phyloP scores from a whole-genome alignment of 1,140 invertebrate genomes.

The Ctenoplectra terminalis region DNA sequence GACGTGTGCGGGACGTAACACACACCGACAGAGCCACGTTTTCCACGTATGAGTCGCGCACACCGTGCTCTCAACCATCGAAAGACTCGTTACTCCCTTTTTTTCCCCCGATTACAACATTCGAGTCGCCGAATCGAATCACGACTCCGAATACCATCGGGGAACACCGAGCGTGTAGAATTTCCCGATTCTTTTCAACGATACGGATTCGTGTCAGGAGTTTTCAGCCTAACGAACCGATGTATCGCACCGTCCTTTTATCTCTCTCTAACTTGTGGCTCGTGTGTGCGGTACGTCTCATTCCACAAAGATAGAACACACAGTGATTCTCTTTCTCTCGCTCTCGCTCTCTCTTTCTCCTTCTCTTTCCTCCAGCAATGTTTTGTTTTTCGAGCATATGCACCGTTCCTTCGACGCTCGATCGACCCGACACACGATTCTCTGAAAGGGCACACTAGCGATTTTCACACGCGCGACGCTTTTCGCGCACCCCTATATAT shows the following conservation, averaged over 20 bases:
- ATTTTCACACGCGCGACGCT: constrained; percentile 54
- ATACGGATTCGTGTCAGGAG: constrained; percentile 40
- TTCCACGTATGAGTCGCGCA: constrained; percentile 31
- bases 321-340: constrained; percentile 18
- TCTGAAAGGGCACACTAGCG: constrained; percentile 12
- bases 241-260: constrained; percentile 45
- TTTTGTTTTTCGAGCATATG: constrained; percentile 8
- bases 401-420: background rate
- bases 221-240: constrained; percentile 24
- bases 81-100: constrained; percentile 16
- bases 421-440: background rate
- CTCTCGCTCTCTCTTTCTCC: background rate
- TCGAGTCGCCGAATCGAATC: background rate
- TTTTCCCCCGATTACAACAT: constrained; percentile 26
- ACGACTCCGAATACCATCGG: background rate
- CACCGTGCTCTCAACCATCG: constrained; percentile 4
- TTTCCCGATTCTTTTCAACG: background rate
- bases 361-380: background rate
- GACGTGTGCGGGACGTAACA: constrained; percentile 14
- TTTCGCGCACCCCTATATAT: constrained; percentile 48
- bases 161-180: background rate
- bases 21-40: constrained; percentile 41
- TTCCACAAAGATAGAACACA: constrained; percentile 19
- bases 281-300: constrained; percentile 48
- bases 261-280: constrained; percentile 26